A percentile compares a stretch with the other conserved stretches of the same genome.
phyloP scores from a whole-genome alignment of 2,888 invertebrate genomes.

The Catocala nupta region DNA sequence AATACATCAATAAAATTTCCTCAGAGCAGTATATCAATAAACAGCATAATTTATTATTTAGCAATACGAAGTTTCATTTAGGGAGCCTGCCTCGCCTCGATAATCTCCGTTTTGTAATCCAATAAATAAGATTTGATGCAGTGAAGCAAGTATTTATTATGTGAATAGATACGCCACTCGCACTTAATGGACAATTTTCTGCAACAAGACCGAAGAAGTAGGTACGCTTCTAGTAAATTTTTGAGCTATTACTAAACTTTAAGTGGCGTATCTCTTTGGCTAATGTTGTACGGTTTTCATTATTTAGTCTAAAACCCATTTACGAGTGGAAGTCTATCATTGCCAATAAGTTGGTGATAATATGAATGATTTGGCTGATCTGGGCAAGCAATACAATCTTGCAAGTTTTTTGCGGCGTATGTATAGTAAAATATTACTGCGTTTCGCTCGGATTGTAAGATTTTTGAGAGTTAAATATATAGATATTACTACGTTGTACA shows the following conservation, averaged over 20 bases:
- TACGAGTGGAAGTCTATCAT: no score
- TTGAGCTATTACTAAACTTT: constrained; percentile 14
- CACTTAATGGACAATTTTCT: constrained; percentile 22
- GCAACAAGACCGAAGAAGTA: constrained; percentile 2
- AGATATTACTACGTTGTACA: no score
- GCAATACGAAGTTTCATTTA: constrained; percentile 50
- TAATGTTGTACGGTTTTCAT: constrained; percentile 9
- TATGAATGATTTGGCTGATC: no score
- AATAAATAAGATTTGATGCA: constrained; percentile 57
- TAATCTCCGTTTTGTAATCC: constrained; percentile 57
- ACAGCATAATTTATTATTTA: constrained; percentile 61
- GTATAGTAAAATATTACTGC: no score
- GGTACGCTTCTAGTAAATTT: constrained; percentile 12
- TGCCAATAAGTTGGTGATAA: no score
- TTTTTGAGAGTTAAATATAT: no score
- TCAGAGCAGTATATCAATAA: constrained; percentile 44
- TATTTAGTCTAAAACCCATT: neutral
- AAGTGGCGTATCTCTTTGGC: constrained; percentile 9
- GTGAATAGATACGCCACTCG: constrained; percentile 26
- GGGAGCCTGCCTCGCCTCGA: constrained; percentile 27
- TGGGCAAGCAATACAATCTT: no score
- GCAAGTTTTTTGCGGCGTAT: no score
- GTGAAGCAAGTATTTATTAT: constrained; percentile 58
- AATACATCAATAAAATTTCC: constrained; percentile 40
- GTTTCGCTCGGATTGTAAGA: no score